Percentiles rank a stretch among this genome's conserved stretches.
Conservation (phyloP, 2,888 invertebrate species). For the Itoplectis maculator region DNA sequence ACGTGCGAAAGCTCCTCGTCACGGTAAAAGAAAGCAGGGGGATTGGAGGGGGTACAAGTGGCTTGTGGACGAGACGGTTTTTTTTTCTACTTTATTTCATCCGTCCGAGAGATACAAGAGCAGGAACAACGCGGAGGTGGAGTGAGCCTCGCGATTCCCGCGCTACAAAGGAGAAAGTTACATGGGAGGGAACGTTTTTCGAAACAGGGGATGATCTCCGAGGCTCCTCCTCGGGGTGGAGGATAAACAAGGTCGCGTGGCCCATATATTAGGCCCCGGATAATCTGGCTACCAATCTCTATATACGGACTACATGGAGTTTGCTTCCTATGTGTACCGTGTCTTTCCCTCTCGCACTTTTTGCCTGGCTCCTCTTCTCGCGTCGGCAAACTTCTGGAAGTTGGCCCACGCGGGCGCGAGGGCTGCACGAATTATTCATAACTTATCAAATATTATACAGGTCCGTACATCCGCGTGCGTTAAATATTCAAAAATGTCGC, state of each 20-base stretch:
- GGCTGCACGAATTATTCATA: conserved; percentile 55
- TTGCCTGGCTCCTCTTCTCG: not conserved
- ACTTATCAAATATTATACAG: conserved; percentile 54
- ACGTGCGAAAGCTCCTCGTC: conserved; percentile 55
- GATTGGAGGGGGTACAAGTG: not conserved
- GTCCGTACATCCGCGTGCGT: conserved; percentile 47
- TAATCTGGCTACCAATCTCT: conserved; percentile 52
- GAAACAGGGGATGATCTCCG: conserved; percentile 47
- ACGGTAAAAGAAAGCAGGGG: conserved; percentile 12
- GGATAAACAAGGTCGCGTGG: conserved; percentile 78
- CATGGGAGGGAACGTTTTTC: conserved; percentile 40
- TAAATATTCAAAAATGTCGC: conserved; percentile 64
- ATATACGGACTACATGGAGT: conserved; percentile 15
- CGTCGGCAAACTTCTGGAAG: conserved; percentile 8
- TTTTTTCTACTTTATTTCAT: conserved; percentile 52
- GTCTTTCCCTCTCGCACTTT: not conserved
- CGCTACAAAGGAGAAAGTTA: conserved; percentile 40
- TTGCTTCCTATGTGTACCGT: not conserved
- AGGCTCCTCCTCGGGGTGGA: conserved; percentile 58
- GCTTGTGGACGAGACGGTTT: conserved; percentile 15
- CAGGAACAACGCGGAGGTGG: conserved; percentile 24
- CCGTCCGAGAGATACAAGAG: conserved; percentile 28
- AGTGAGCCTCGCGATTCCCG: conserved; percentile 6
- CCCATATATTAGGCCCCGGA: conserved; percentile 67
- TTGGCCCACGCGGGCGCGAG: conserved; percentile 8